Conservation (phyloP, 2,888 invertebrate genomes). For the Cerastoderma edule region DNA sequence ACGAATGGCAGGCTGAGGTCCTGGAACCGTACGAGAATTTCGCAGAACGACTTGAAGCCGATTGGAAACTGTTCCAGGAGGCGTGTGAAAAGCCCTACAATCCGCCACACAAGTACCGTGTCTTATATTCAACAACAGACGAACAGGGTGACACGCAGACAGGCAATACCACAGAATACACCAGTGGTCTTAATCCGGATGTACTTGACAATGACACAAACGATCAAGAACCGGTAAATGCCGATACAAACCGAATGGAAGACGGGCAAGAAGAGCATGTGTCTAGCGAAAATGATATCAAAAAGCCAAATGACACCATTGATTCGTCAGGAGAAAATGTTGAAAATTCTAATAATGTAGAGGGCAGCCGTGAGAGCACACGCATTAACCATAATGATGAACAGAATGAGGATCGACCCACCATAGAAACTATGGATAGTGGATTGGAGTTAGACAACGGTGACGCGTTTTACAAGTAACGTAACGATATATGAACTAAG, state of each 20-base stretch:
- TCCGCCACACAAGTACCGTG: constrained; percentile 4
- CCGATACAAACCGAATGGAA: neutral
- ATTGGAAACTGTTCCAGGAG: constrained; percentile 53
- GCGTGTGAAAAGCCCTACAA: constrained; percentile 48
- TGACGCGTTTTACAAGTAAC: constrained; percentile 16
- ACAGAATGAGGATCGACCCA: neutral
- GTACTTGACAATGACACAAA: neutral
- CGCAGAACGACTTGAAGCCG: constrained; percentile 39
- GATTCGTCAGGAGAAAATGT: neutral
- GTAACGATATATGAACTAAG: too few species aligned
- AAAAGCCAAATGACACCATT: neutral
- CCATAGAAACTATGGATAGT: constrained; percentile 40
- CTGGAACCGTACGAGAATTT: constrained; percentile 43
- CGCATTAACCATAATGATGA: neutral
- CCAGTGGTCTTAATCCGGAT: too few species aligned
- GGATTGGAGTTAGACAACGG: constrained; percentile 28
- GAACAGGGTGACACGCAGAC: too few species aligned
- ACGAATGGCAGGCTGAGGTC: constrained; percentile 40
- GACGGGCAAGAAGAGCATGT: too few species aligned
- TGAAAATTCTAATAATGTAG: neutral
- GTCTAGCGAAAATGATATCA: neutral
- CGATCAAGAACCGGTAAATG: too few species aligned
- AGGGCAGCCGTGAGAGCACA: neutral
- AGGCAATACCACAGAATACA: too few species aligned
- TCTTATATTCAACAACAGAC: neutral